A percentile compares a stretch with the other conserved stretches of the same genome.
These are phyloP conservation scores for Morone chrysops DNA, from an alignment of 2,113 vertebrate species.

Conservation along the genomic window DNA sequence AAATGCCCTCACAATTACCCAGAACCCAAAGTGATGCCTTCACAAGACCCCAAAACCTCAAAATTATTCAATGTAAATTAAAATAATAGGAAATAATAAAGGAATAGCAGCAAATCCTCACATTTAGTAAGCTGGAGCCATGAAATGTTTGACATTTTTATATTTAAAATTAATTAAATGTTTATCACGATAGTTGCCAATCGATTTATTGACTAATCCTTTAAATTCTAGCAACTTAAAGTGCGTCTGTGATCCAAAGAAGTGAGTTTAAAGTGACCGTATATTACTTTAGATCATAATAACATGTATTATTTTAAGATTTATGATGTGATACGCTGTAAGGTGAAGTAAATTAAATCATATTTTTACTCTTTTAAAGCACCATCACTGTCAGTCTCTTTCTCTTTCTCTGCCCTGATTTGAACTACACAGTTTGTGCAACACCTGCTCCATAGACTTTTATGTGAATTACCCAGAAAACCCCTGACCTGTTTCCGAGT, in stretches of 20 bases:
- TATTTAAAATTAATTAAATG: too few relatives aligned
- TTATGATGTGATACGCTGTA: background rate
- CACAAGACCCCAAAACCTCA: background rate
- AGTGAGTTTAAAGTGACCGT: background rate
- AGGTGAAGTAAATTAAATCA: background rate
- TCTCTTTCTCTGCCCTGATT: background rate
- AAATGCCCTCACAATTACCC: background rate
- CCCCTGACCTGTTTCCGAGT: conserved; percentile 16
- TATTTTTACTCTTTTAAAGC: background rate
- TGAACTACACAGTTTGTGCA: background rate
- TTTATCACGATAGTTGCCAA: too few relatives aligned
- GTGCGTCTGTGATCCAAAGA: background rate
- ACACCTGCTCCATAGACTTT: background rate
- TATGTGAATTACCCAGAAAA: background rate
- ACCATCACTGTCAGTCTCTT: background rate
- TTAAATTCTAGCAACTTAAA: too few relatives aligned
- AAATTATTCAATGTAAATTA: background rate
- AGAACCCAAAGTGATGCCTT: background rate
- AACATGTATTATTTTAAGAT: background rate
- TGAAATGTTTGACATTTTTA: too few relatives aligned
- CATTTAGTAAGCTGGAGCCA: background rate
- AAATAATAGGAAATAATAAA: background rate
- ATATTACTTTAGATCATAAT: background rate
- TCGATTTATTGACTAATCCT: too few relatives aligned
- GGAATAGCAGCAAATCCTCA: background rate